phyloP scores from a whole-genome alignment of 2,888 invertebrate genomes.

The Crepidodera aurea region DNA sequence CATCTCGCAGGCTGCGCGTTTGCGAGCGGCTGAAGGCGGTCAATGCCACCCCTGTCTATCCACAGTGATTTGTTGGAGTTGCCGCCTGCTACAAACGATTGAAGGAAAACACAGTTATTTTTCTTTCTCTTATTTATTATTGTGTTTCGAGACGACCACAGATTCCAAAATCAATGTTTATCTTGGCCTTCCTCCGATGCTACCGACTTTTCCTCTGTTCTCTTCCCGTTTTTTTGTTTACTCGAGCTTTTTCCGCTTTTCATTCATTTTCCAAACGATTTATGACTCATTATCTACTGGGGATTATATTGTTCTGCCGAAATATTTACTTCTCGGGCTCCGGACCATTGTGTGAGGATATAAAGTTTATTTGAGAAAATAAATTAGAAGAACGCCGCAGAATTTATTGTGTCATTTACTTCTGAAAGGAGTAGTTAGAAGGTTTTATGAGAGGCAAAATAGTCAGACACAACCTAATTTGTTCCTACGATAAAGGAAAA shows the following conservation, averaged over 20 bases:
- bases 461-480: conserved; percentile 34
- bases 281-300: conserved; percentile 50
- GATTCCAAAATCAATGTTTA: conserved; percentile 52
- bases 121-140: conserved; percentile 39
- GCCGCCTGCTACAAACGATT: conserved; percentile 52
- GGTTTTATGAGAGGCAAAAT: conserved; percentile 36
- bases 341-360: conserved; percentile 39
- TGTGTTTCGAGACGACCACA: conserved; percentile 47
- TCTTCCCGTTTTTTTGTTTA: conserved; percentile 37
- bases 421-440: conserved; percentile 34
- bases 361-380: conserved; percentile 40
- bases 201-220: conserved; percentile 17
- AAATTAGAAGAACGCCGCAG: conserved; percentile 39
- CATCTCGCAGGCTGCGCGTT: conserved; percentile 5
- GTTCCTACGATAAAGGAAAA: conserved; percentile 27
- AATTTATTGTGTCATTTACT: conserved; percentile 41
- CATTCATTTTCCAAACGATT: conserved; percentile 50
- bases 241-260: conserved; percentile 41
- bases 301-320: conserved; percentile 48
- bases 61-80: conserved; percentile 50
- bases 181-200: conserved; percentile 42
- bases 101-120: conserved; percentile 51
- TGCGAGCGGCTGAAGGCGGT: conserved; percentile 3
- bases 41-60: conserved; percentile 26
- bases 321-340: conserved; percentile 46